A percentile compares a stretch with the other conserved stretches of the same genome.
Conservation (phyloP, 2,797 vertebrate genomes). For the Carcharodon carcharias region DNA sequence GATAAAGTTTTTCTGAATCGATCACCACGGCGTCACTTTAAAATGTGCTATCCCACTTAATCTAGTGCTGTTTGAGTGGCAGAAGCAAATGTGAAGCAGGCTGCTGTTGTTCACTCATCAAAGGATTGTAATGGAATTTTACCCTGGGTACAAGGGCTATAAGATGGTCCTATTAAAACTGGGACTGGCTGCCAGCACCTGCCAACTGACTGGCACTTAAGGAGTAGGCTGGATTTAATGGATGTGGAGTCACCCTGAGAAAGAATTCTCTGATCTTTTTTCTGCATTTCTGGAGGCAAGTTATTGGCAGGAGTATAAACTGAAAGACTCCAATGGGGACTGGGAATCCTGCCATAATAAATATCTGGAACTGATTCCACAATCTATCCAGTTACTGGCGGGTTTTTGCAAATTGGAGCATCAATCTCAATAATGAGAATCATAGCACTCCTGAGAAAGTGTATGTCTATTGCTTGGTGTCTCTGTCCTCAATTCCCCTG, state of each 20-base stretch:
- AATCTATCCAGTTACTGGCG: not conserved
- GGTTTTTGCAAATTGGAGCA: not conserved
- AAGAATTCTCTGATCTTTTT: not conserved
- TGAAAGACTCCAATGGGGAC: not conserved
- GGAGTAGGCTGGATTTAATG: not conserved
- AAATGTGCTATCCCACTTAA: not conserved
- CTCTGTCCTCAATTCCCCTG: not conserved
- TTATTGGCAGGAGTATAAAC: not conserved
- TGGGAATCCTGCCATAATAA: not conserved
- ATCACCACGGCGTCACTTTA: not conserved
- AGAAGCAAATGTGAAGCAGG: not conserved
- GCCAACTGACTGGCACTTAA: not conserved
- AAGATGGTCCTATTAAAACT: not conserved
- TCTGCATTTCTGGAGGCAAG: not conserved
- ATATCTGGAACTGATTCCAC: not conserved
- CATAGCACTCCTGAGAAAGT: not conserved
- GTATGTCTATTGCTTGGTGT: not conserved
- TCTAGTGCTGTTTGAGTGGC: not conserved
- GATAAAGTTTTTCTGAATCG: not conserved
- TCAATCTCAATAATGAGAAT: not conserved
- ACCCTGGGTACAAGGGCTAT: not conserved
- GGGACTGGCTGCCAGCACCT: not conserved
- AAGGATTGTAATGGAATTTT: not conserved
- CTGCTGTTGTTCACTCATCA: not conserved
- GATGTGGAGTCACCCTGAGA: not conserved